Evolutionary conservation across 1,140 invertebrate genomes (phyloP).

Genomic region (Dreissena rostriformis): DNA sequence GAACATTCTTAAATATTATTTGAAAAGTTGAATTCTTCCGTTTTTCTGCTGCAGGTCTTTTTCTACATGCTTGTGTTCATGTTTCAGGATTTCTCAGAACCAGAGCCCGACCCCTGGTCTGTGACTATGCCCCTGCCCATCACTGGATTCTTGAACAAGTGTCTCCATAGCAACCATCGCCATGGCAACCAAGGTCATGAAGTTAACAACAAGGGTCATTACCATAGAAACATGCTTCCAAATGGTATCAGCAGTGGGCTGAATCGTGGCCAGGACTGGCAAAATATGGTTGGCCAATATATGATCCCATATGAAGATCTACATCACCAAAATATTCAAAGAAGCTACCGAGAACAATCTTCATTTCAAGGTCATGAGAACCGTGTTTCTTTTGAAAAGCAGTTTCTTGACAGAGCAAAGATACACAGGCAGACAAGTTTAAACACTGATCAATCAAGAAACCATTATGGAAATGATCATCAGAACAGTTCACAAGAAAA

Average conservation of each 20-base stretch:
- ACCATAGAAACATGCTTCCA: not conserved
- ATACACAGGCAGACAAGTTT: not conserved
- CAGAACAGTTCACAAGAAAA: not conserved
- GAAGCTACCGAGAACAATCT: not conserved
- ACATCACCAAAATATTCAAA: not conserved
- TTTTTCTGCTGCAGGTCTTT: too few relatives aligned
- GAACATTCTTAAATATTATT: too few relatives aligned
- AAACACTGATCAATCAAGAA: not conserved
- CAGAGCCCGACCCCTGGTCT: slow-evolving; percentile 72
- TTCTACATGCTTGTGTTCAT: not conserved
- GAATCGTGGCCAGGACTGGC: not conserved
- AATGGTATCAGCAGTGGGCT: not conserved
- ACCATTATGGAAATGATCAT: not conserved
- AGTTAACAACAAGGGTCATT: not conserved
- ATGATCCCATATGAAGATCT: too few relatives aligned
- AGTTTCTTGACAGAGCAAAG: not conserved
- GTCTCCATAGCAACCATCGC: slow-evolving; percentile 62
- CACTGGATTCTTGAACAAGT: slow-evolving; percentile 68
- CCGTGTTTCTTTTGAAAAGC: not conserved
- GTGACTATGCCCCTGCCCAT: slow-evolving; percentile 70
- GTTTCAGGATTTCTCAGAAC: slow-evolving; percentile 65
- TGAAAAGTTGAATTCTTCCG: too few relatives aligned
- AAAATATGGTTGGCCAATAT: too few relatives aligned
- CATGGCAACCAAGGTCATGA: not conserved
- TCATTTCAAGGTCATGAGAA: not conserved